Conservation (phyloP, 2,113 vertebrate genomes). For the Microcebus jonahi region DNA sequence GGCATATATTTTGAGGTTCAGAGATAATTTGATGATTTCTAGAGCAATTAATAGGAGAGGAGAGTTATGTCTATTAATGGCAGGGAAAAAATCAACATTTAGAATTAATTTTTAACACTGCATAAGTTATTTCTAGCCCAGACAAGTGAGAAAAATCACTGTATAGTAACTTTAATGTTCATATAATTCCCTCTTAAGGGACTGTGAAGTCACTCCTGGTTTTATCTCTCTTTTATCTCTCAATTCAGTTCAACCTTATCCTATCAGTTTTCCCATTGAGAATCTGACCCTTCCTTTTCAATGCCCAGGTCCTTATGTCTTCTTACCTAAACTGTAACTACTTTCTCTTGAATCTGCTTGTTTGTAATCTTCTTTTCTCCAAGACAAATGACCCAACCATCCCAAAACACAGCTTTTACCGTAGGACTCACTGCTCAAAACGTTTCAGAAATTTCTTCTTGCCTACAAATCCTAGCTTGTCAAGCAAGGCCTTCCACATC, state of each 20-base stretch:
- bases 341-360: not conserved
- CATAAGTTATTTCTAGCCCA: conserved; percentile 6
- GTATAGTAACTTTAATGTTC: not conserved
- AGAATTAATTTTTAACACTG: conserved; percentile 9
- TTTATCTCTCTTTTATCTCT: not conserved
- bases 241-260: not conserved
- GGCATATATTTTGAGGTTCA: not conserved
- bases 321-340: not conserved
- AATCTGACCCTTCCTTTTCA: not conserved
- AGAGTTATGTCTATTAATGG: not conserved
- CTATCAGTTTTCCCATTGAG: not conserved
- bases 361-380: not conserved
- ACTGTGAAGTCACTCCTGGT: not conserved
- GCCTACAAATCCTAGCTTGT: not conserved
- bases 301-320: not conserved
- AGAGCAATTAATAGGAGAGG: not conserved
- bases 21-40: not conserved
- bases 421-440: not conserved
- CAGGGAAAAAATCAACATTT: not conserved
- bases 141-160: not conserved
- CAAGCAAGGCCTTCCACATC: not conserved
- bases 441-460: not conserved
- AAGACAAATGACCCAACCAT: not conserved
- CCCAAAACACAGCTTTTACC: not conserved
- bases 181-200: not conserved